phyloP scores from a whole-genome alignment of 2,888 invertebrate species.

The Brassicogethes aeneus region DNA sequence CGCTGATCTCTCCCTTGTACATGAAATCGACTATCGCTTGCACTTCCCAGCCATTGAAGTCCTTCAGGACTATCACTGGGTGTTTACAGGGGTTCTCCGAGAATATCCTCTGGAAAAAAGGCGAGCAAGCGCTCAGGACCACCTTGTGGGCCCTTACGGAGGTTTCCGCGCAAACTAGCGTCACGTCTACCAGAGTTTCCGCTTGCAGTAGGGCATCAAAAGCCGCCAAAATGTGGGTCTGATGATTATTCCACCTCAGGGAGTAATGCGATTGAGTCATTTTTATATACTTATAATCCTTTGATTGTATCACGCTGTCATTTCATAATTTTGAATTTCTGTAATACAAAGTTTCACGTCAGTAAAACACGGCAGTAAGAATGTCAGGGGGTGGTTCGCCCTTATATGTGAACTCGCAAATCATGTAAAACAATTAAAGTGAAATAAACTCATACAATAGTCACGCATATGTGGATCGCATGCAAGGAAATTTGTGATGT shows the following conservation, averaged over 20 bases:
- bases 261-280: conserved; percentile 74
- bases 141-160: conserved; percentile 86
- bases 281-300: conserved; percentile 1
- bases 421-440: no score
- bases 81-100: conserved; percentile 89
- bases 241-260: conserved; percentile 91
- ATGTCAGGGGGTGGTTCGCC: no score
- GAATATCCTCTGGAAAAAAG: conserved; percentile 82
- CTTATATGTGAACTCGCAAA: no score
- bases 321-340: conserved; percentile 35
- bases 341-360: conserved; percentile 26
- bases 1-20: conserved; percentile 89
- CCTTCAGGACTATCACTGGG: conserved; percentile 85
- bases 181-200: conserved; percentile 82
- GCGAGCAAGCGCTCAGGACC: conserved; percentile 80
- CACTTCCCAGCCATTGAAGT: conserved; percentile 82
- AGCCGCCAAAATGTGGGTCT: conserved; percentile 75
- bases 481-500: no score
- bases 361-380: no score
- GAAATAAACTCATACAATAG: no score
- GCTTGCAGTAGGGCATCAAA: conserved; percentile 84
- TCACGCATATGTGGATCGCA: no score
- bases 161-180: conserved; percentile 78
- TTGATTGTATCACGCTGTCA: conserved; percentile 17
- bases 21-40: conserved; percentile 87